A percentile compares a stretch with the other conserved stretches of the same genome.
Conservation (phyloP, 92 coral and sea anemone species). For the Bergia sp. region DNA sequence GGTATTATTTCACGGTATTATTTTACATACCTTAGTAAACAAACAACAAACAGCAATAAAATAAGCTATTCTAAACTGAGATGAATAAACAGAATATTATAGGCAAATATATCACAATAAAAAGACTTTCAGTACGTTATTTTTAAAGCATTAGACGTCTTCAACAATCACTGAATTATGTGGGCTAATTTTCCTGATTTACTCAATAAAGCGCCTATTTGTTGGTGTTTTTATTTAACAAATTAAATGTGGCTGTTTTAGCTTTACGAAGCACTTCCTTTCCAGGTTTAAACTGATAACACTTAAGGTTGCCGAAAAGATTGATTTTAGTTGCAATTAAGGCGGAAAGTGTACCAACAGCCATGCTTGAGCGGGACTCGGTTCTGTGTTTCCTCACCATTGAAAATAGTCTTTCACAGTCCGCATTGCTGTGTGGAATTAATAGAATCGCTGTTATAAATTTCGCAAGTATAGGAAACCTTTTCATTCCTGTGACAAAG, state of each 20-base stretch:
- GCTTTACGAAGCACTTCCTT: conserved; percentile 46
- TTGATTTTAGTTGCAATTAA: conserved; percentile 51
- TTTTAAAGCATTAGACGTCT: not conserved
- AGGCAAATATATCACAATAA: conserved; percentile 12
- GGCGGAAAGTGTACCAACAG: conserved; percentile 57
- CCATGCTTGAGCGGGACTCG: conserved; percentile 48
- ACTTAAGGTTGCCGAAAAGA: conserved; percentile 46
- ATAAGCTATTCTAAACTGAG: not conserved
- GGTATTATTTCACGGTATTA: not conserved
- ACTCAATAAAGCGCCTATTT: conserved; percentile 38
- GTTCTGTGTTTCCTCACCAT: conserved; percentile 54
- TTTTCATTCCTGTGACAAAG: conserved; percentile 46
- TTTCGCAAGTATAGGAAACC: conserved; percentile 47
- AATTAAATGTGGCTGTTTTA: conserved; percentile 14
- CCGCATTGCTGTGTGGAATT: conserved; percentile 54
- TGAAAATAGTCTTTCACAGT: conserved; percentile 56
- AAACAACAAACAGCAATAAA: conserved; percentile 1
- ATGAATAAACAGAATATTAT: not conserved
- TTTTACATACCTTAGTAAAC: conserved; percentile 4
- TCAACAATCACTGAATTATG: conserved; percentile 24
- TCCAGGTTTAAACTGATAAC: conserved; percentile 51
- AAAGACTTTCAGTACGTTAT: conserved; percentile 17
- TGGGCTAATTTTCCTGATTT: conserved; percentile 29
- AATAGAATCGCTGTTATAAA: conserved; percentile 43
- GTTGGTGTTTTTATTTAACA: conserved; percentile 27